Conservation (phyloP, 2,888 invertebrate species). For the Sepiola atlantica region DNA sequence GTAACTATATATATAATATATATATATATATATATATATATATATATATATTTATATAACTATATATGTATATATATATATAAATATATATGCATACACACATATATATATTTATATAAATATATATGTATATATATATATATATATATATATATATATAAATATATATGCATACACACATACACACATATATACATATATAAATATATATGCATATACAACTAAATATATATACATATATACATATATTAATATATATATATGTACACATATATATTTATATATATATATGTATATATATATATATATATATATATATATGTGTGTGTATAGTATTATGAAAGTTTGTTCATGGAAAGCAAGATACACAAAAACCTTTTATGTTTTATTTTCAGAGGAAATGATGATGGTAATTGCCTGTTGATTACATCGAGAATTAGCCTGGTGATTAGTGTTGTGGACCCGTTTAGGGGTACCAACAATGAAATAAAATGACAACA, state of each 20-base stretch:
- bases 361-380: no score
- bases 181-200: slow-evolving; percentile 45
- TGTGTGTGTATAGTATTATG: slow-evolving; percentile 49
- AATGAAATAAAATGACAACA: no score
- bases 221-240: slow-evolving; percentile 43
- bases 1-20: not conserved
- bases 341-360: no score
- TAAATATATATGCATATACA: slow-evolving; percentile 47
- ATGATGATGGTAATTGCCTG: no score
- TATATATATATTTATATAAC: slow-evolving; percentile 35
- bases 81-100: not conserved
- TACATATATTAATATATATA: slow-evolving; percentile 45
- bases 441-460: no score
- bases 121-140: slow-evolving; percentile 41
- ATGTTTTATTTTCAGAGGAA: no score
- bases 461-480: no score
- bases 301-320: slow-evolving; percentile 47
- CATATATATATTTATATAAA: not conserved
- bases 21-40: slow-evolving; percentile 38
- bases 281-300: slow-evolving; percentile 47
- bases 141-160: slow-evolving; percentile 33
- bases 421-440: no score
- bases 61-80: not conserved
- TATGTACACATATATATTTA: slow-evolving; percentile 47
- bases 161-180: slow-evolving; percentile 23